Evolutionary conservation across 2,113 vertebrate genomes (phyloP), one percentile per base, ranked within the genome.

Genomic region (Salvelinus sp.): DNA sequence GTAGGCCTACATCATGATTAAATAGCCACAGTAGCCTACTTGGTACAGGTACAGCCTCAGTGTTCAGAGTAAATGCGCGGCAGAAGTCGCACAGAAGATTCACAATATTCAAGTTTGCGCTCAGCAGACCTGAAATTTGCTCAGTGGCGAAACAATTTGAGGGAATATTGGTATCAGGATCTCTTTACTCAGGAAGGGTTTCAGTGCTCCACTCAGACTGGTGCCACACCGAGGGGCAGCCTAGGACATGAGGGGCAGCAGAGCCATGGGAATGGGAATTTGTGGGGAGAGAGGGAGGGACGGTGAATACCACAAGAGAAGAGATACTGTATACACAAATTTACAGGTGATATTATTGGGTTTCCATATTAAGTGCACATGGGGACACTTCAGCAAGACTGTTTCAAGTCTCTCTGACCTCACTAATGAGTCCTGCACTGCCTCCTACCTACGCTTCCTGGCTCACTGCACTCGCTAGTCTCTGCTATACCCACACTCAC

Each of bases 181-280:
- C 70, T 93, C 85, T 16, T 89, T 80, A 20, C 79, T 81, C 72
- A 91, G 76, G 3, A 91, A 85, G 85, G 82, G 87, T 72, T 87
- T 91, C 12, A 88, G 75, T 78, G 91, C 87, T 77, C 85, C 69
- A 71, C 80, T 79, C 64, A 92, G 64, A 68, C 86, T 90, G 74
- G 91, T 87, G 77, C 89, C 86, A 85, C 90, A 92, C 63, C 93
- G 25, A 70, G 85, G 77, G 70, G 87, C 80, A 23, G 77, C 78
- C 70, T 91, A 92, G 71, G 81, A 76, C 63, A 92, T 58, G 2
- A 85, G 70, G 16, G 86, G 77, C 33, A 88, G 77, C 80, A 91
- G 83, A 58, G 88, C 79, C 6, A 91, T 93, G 85, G 16, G 22
- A 75, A 27, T 48, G 2, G 75, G 73, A 74, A 10, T 6, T 50